These are phyloP conservation scores for Calameuta pallipes DNA, from an alignment of 2,888 invertebrate genomes.

Conservation along the genomic window DNA sequence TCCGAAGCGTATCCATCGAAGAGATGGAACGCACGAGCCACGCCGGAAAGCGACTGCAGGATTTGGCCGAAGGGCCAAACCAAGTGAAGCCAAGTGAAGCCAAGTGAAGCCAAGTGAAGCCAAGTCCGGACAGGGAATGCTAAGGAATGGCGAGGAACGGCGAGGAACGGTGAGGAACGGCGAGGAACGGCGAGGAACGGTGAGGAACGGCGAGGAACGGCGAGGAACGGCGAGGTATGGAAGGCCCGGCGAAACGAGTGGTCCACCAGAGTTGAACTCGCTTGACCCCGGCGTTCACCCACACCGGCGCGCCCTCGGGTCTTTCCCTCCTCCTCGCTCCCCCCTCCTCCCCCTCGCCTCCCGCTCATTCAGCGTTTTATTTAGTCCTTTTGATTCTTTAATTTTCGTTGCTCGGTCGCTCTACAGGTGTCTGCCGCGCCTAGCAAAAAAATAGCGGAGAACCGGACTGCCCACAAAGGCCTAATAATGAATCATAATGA, in stretches of 20 bases:
- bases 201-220: too few relatives aligned
- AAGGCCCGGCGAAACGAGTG: slow-evolving; percentile 30
- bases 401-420: slow-evolving; percentile 39
- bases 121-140: too few relatives aligned
- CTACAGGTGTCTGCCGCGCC: slow-evolving; percentile 56
- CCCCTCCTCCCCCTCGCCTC: slow-evolving; percentile 13
- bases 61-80: too few relatives aligned
- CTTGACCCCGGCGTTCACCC: slow-evolving; percentile 58
- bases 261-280: slow-evolving; percentile 52
- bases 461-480: slow-evolving; percentile 55
- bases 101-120: too few relatives aligned
- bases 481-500: slow-evolving; percentile 60
- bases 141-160: background rate
- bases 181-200: background rate
- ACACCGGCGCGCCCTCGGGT: slow-evolving; percentile 38
- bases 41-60: too few relatives aligned
- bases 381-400: slow-evolving; percentile 43
- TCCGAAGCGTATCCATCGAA: too few relatives aligned
- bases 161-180: background rate
- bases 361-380: slow-evolving; percentile 22
- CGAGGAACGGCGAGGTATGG: slow-evolving; percentile 25
- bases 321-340: slow-evolving; percentile 14
- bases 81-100: too few relatives aligned
- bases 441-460: slow-evolving; percentile 46
- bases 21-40: too few relatives aligned